These are phyloP conservation scores for Hyles vespertilio DNA, from an alignment of 1,140 invertebrate genomes.

Conservation along the genomic window DNA sequence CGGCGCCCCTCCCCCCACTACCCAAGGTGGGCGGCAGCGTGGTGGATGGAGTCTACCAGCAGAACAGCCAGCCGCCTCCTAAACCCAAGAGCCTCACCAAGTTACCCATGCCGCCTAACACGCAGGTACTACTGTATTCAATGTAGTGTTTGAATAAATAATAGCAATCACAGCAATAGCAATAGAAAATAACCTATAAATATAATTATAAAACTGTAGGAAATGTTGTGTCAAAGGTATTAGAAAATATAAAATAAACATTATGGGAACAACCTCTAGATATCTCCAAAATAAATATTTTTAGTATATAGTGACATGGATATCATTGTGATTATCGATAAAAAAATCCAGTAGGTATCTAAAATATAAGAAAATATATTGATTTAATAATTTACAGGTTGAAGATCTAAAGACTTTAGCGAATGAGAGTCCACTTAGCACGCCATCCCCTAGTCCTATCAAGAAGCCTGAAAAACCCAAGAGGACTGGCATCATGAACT, in stretches of 20 bases:
- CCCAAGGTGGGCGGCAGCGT: conserved; percentile 48
- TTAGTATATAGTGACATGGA: no score
- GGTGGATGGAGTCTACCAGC: conserved; percentile 59
- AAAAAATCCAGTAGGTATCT: background rate
- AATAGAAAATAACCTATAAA: background rate
- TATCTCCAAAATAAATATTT: no score
- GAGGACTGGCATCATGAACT: conserved; percentile 84
- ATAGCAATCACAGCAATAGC: no score
- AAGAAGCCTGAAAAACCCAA: conserved; percentile 73
- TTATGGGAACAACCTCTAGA: no score
- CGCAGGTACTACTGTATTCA: conserved; percentile 75
- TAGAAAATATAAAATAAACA: no score
- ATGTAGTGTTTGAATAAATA: background rate
- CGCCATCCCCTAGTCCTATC: conserved; percentile 72
- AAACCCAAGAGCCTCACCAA: conserved; percentile 82
- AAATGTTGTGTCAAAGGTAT: no score
- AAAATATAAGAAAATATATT: background rate
- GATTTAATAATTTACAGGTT: conserved; percentile 67
- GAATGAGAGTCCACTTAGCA: conserved; percentile 83
- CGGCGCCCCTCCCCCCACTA: conserved; percentile 42
- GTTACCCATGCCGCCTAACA: conserved; percentile 90
- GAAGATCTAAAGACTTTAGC: conserved; percentile 82
- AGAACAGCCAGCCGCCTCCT: conserved; percentile 53
- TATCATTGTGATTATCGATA: background rate
- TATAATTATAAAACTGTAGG: no score